A percentile compares a stretch with the other conserved stretches of the same genome.
Conservation (phyloP, 2,888 invertebrate genomes). For the Acrobasis repandana region DNA sequence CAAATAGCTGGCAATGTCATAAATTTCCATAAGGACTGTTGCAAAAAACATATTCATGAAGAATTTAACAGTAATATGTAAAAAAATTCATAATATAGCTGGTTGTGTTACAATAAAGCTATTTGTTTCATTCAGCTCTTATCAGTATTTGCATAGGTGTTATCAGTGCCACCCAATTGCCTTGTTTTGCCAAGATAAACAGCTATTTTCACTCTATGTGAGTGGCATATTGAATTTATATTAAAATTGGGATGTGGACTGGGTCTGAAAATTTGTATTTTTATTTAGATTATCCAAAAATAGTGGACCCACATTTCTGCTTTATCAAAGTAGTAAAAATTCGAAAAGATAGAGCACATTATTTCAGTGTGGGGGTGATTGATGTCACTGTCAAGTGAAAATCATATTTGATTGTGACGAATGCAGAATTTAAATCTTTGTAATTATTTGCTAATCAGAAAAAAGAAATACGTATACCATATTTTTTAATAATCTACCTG, state of each 20-base stretch:
- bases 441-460: no score
- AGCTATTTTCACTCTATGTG: background rate
- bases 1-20: background rate
- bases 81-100: background rate
- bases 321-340: no score
- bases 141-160: slow-evolving; percentile 12
- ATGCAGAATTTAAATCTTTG: no score
- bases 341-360: no score
- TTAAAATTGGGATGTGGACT: background rate
- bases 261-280: no score
- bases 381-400: no score
- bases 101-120: background rate
- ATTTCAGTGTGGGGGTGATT: no score
- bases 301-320: no score
- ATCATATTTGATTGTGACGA: no score
- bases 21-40: background rate
- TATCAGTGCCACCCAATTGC: slow-evolving; percentile 5
- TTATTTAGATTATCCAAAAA: no score
- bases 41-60: background rate
- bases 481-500: no score
- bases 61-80: background rate
- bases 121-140: background rate
- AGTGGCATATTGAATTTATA: background rate
- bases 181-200: background rate
- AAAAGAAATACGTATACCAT: no score